Conservation (phyloP, 1,140 invertebrate genomes). For the Aphaenogaster ashmeadi region DNA sequence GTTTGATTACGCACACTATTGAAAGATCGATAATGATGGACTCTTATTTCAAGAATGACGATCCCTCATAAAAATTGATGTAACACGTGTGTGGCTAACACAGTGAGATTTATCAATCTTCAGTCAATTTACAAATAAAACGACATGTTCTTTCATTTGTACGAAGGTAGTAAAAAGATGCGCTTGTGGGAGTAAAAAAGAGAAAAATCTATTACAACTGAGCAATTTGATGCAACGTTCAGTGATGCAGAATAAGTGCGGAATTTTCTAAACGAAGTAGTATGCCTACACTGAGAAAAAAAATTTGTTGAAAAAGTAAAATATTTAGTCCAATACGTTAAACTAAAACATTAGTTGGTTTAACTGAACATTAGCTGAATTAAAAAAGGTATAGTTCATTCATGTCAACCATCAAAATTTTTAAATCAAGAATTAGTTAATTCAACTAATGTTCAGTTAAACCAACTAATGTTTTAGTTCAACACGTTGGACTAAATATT, state of each 20-base stretch:
- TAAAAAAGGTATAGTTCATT: no score
- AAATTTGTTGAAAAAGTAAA: no score
- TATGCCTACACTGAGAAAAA: constrained; percentile 65
- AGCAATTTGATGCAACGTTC: constrained; percentile 63
- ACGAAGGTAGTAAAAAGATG: constrained; percentile 12
- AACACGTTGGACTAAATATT: no score
- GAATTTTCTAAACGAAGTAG: constrained; percentile 60
- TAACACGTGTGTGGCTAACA: neutral
- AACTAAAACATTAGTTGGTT: no score
- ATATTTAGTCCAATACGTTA: no score
- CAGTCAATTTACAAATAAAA: constrained; percentile 11
- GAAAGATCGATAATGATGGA: neutral
- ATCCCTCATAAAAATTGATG: constrained; percentile 14
- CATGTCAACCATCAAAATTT: no score
- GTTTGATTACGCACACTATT: neutral
- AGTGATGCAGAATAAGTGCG: constrained; percentile 62
- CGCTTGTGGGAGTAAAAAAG: constrained; percentile 24
- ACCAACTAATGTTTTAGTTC: no score
- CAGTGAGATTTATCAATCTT: neutral
- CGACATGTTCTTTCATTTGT: constrained; percentile 31
- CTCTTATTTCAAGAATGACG: neutral
- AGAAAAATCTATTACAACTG: constrained; percentile 42
- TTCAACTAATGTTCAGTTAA: no score
- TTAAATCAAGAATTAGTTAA: no score
- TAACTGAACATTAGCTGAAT: no score